A percentile compares a stretch with the other conserved stretches of the same genome.
Conservation (phyloP, 2,888 invertebrate species). For the Stomorhina lunata region DNA sequence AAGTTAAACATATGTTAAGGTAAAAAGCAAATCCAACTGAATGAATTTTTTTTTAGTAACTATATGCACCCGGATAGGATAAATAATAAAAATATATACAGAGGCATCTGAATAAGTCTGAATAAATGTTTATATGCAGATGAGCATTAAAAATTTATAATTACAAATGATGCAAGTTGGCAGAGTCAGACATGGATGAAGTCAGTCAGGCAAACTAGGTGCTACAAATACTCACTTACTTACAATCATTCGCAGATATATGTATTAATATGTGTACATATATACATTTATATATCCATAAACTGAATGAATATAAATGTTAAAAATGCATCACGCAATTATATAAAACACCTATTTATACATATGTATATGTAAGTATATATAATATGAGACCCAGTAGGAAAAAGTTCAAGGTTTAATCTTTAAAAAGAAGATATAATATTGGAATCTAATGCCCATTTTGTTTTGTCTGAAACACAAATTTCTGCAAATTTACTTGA, state of each 20-base stretch:
- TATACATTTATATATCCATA: background rate
- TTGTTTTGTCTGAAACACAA: no score
- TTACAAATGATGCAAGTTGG: conserved; percentile 70
- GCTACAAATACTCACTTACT: background rate
- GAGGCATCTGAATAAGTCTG: conserved; percentile 17
- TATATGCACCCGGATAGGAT: no score
- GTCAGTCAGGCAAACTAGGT: conserved; percentile 58
- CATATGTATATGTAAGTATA: background rate
- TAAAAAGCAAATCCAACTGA: conserved; percentile 37
- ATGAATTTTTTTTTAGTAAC: no score
- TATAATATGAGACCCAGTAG: background rate
- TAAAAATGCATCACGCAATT: conserved; percentile 56
- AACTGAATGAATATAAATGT: conserved; percentile 37
- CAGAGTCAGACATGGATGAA: conserved; percentile 52
- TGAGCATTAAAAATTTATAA: conserved; percentile 77
- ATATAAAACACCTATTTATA: conserved; percentile 40
- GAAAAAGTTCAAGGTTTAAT: background rate
- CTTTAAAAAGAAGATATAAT: no score
- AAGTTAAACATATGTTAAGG: conserved; percentile 41
- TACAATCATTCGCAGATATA: background rate
- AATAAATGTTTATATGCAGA: conserved; percentile 65
- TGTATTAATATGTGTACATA: background rate
- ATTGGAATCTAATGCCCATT: no score
- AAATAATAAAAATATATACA: background rate
- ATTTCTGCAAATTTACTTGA: no score